phyloP scores from a whole-genome alignment of 2,113 vertebrate genomes.

The Cathartes aura region DNA sequence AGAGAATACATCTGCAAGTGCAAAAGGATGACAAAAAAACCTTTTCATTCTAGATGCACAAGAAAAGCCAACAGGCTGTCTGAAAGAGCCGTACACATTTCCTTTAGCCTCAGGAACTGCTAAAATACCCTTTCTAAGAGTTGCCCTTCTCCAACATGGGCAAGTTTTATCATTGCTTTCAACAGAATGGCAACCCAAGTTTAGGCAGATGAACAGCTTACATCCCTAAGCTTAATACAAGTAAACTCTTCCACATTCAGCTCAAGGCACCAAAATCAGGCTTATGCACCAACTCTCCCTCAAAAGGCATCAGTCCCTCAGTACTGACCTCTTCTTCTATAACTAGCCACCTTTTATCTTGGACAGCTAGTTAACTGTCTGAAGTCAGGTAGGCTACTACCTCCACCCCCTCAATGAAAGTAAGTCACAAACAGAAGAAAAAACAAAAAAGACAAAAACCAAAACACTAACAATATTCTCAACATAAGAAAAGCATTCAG shows the following conservation, averaged over 20 bases:
- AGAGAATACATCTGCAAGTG: background rate
- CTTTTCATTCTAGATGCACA: background rate
- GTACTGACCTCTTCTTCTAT: background rate
- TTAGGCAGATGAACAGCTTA: background rate
- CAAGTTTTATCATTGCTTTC: background rate
- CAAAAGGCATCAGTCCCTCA: background rate
- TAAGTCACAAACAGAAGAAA: background rate
- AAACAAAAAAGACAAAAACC: background rate
- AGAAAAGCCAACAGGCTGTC: background rate
- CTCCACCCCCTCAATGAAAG: background rate
- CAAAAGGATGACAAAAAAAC: background rate
- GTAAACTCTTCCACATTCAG: background rate
- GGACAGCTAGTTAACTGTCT: background rate
- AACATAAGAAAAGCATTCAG: background rate
- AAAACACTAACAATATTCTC: background rate
- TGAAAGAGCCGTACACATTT: background rate
- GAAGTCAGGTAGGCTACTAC: background rate
- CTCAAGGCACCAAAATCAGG: background rate
- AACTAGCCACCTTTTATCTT: background rate
- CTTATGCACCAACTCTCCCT: background rate
- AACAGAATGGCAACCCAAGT: background rate
- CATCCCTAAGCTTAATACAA: background rate
- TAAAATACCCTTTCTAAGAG: background rate
- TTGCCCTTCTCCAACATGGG: accelerated
- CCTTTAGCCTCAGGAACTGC: background rate